Conservation (phyloP, 2,113 vertebrate species). For the Platanista minor region DNA sequence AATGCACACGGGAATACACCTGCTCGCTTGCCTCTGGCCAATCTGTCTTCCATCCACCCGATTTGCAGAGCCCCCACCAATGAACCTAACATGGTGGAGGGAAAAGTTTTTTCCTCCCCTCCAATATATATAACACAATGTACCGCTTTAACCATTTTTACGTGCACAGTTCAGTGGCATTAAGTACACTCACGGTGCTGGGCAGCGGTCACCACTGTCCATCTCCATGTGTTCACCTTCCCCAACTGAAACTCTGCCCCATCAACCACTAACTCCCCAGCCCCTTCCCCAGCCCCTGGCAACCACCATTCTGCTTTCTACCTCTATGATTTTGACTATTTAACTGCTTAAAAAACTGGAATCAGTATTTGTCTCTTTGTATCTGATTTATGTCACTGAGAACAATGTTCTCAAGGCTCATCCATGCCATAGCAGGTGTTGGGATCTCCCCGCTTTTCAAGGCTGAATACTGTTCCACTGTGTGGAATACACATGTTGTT, state of each 20-base stretch:
- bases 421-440: neutral
- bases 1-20: neutral
- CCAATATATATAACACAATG: neutral
- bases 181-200: neutral
- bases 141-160: neutral
- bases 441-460: neutral
- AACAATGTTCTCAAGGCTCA: neutral
- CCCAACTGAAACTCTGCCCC: neutral
- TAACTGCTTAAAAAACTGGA: neutral
- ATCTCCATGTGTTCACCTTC: too few species aligned
- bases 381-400: neutral
- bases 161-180: neutral
- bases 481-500: fast-evolving
- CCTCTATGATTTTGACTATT: neutral
- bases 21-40: neutral
- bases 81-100: neutral
- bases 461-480: neutral
- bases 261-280: neutral
- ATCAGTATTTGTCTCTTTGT: neutral
- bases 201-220: neutral
- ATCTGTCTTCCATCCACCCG: neutral
- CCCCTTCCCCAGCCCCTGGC: neutral
- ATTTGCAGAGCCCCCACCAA: neutral
- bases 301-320: neutral
- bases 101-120: neutral